phyloP scores from a whole-genome alignment of 2,888 invertebrate genomes.

The Tyria jacobaeae region DNA sequence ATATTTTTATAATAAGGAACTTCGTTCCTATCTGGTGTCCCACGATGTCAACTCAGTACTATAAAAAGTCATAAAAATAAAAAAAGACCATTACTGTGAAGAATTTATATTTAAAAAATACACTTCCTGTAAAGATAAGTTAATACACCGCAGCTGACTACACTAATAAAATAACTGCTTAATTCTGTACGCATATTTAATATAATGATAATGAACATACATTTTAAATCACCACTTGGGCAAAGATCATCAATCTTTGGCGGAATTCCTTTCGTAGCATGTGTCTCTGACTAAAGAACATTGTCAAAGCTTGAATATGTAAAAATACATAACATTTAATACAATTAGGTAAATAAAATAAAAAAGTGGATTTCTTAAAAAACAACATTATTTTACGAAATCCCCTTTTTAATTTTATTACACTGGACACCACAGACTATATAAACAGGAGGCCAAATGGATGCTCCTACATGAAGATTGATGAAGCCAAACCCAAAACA shows the following conservation, averaged over 20 bases:
- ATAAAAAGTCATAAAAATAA: not conserved
- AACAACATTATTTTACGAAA: no score
- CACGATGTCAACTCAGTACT: no score
- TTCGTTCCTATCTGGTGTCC: no score
- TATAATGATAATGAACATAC: constrained; percentile 37
- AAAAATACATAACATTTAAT: constrained; percentile 29
- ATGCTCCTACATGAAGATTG: not conserved
- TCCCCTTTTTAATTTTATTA: no score
- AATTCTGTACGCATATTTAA: constrained; percentile 34
- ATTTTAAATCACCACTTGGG: constrained; percentile 44
- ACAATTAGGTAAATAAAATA: constrained; percentile 18
- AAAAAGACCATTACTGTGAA: constrained; percentile 2
- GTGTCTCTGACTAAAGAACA: constrained; percentile 27
- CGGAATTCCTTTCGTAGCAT: constrained; percentile 46
- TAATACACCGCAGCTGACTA: constrained; percentile 57
- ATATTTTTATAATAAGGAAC: no score
- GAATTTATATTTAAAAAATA: constrained; percentile 65
- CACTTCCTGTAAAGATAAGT: constrained; percentile 63
- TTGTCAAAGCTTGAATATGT: constrained; percentile 26
- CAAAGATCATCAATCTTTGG: constrained; percentile 61
- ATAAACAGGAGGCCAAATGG: not conserved
- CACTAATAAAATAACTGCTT: constrained; percentile 50
- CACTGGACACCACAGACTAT: not conserved
- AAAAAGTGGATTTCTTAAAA: no score
- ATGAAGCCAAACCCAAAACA: not conserved